Evolutionary conservation across 2,113 vertebrate genomes (phyloP).

Genomic region (Athene cunicularia): DNA sequence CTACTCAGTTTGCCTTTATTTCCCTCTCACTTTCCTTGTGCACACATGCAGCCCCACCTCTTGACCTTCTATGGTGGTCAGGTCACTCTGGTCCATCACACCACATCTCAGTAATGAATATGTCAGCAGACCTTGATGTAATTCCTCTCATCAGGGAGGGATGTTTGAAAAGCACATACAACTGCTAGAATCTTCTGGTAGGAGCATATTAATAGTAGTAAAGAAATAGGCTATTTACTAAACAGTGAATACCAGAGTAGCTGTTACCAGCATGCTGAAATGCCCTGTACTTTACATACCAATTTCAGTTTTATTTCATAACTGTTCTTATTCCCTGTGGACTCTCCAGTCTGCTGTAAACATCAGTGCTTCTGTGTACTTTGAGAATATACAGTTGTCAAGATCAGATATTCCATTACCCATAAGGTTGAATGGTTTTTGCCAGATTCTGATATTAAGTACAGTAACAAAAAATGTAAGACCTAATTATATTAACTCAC

Average conservation of each 20-base stretch:
- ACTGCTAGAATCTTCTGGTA: not conserved
- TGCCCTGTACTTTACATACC: not conserved
- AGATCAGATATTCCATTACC: not conserved
- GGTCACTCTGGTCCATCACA: not conserved
- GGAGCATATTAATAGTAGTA: not conserved
- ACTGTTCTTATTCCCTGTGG: not conserved
- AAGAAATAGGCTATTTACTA: not conserved
- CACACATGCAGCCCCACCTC: not conserved
- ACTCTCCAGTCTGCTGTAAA: not conserved
- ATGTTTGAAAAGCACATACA: not conserved
- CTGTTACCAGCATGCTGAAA: not conserved
- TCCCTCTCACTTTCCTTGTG: not conserved
- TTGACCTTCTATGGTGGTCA: not conserved
- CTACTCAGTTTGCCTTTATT: not conserved
- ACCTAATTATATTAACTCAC: not conserved
- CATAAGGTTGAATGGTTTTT: not conserved
- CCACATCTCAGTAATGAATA: not conserved
- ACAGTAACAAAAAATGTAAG: not conserved
- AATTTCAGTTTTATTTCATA: not conserved
- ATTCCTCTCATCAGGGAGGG: not conserved
- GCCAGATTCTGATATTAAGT: not conserved
- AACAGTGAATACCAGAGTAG: not conserved
- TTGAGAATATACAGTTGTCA: not conserved
- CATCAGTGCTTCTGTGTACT: not conserved
- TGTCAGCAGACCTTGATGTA: not conserved